phyloP scores from a whole-genome alignment of 2,113 vertebrate species.

The Trichomycterus rosablanca region DNA sequence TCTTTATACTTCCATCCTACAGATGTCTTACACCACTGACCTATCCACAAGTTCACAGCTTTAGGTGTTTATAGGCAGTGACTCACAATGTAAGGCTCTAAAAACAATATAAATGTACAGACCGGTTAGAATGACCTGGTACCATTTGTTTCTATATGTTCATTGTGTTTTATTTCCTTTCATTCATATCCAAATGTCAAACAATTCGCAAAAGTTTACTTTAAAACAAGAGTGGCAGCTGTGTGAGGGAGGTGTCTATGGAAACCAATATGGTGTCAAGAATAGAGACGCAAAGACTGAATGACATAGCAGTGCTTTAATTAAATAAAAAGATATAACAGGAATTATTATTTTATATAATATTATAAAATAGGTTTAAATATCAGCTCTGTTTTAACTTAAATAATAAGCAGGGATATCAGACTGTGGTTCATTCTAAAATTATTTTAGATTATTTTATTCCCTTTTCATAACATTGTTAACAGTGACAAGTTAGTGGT shows the following conservation, averaged over 20 bases:
- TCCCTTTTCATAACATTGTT: too few relatives aligned
- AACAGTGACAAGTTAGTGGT: too few relatives aligned
- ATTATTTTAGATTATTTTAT: too few relatives aligned
- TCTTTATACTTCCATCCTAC: too few relatives aligned
- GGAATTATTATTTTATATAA: too few relatives aligned
- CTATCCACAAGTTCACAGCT: neutral
- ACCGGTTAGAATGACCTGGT: conserved; percentile 2
- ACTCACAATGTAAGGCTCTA: conserved; percentile 9
- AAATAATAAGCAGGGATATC: too few relatives aligned
- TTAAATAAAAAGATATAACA: conserved; percentile 49
- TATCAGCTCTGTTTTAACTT: too few relatives aligned
- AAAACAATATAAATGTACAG: conserved; percentile 13
- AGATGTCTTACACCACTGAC: neutral
- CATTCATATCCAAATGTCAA: conserved; percentile 11
- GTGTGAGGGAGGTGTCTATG: conserved; percentile 9
- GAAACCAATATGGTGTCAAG: conserved; percentile 36
- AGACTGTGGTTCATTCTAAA: too few relatives aligned
- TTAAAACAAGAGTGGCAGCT: conserved; percentile 4
- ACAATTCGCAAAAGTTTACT: conserved; percentile 9
- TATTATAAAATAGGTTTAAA: too few relatives aligned
- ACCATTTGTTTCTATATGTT: too few relatives aligned
- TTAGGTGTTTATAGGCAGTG: conserved; percentile 1
- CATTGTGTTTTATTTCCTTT: conserved; percentile 14
- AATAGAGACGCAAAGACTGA: conserved; percentile 24
- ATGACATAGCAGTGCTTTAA: conserved; percentile 1